phyloP scores from a whole-genome alignment of 2,113 vertebrate species.

The Bucco capensis region DNA sequence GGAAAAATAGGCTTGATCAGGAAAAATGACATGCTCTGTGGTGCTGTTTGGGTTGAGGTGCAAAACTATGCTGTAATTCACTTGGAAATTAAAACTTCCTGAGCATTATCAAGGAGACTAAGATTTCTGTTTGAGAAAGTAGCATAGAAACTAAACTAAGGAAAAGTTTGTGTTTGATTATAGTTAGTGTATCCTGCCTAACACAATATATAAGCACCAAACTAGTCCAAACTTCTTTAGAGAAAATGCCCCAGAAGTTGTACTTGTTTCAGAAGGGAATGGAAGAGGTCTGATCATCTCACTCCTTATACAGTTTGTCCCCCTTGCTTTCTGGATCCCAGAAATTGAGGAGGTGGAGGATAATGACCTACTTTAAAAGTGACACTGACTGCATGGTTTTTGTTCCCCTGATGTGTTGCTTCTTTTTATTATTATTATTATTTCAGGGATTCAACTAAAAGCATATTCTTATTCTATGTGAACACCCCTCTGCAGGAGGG shows the following conservation, averaged over 20 bases:
- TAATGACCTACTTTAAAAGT: background rate
- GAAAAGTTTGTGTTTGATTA: background rate
- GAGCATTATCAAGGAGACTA: background rate
- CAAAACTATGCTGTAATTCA: background rate
- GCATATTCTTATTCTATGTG: background rate
- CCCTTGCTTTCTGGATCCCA: background rate
- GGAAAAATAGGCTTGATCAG: background rate
- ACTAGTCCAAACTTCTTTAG: background rate
- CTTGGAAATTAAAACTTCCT: background rate
- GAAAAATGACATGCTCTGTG: background rate
- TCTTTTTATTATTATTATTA: no score
- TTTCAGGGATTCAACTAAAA: slow-evolving; percentile 8
- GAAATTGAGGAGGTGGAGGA: background rate
- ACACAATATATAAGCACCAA: background rate
- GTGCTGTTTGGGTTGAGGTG: background rate
- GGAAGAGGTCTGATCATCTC: background rate
- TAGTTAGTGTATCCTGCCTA: background rate
- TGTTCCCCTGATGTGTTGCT: background rate
- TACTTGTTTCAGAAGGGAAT: background rate
- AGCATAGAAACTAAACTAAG: background rate
- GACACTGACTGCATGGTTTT: background rate
- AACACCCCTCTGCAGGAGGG: background rate
- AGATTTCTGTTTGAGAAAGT: background rate
- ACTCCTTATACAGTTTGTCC: background rate
- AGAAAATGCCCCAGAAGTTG: background rate